Evolutionary conservation across 2,888 invertebrate species (phyloP).

Genomic region (Dichetophora obliterata): DNA sequence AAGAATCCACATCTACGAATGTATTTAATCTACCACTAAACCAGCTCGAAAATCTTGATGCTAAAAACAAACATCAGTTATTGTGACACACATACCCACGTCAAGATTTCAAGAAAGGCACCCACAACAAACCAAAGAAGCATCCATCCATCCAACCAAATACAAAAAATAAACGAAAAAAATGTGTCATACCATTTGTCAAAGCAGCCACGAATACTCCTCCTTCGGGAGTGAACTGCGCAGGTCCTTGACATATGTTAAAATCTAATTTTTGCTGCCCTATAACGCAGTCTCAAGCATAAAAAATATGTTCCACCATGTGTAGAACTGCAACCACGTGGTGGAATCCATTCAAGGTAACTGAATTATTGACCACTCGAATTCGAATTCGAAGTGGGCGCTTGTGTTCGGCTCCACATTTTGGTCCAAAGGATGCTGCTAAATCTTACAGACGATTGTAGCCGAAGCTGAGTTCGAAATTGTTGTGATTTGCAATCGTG

Average conservation of each 20-base stretch:
- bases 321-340: slow-evolving; percentile 56
- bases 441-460: neutral
- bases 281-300: slow-evolving; percentile 43
- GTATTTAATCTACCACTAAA: slow-evolving; percentile 57
- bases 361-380: slow-evolving; percentile 7
- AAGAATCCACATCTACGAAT: neutral
- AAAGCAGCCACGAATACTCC: slow-evolving; percentile 63
- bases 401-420: slow-evolving; percentile 1
- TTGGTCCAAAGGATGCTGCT: slow-evolving; percentile 29
- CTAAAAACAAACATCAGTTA: slow-evolving; percentile 38
- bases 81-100: neutral
- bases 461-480: slow-evolving; percentile 41
- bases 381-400: slow-evolving; percentile 44
- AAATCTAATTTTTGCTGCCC: slow-evolving; percentile 44
- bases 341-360: slow-evolving; percentile 51
- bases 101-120: neutral
- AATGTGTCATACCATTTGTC: slow-evolving; percentile 69
- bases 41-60: slow-evolving; percentile 43
- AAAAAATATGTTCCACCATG: slow-evolving; percentile 60
- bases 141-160: neutral
- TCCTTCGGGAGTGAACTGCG: slow-evolving; percentile 60
- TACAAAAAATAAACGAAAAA: slow-evolving; percentile 62
- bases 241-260: slow-evolving; percentile 53
- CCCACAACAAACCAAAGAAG: neutral
- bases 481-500: slow-evolving; percentile 25